Evolutionary conservation across 53 echinoderm and acorn worm genomes (phyloP).

Genomic region (Arbacia lixula): DNA sequence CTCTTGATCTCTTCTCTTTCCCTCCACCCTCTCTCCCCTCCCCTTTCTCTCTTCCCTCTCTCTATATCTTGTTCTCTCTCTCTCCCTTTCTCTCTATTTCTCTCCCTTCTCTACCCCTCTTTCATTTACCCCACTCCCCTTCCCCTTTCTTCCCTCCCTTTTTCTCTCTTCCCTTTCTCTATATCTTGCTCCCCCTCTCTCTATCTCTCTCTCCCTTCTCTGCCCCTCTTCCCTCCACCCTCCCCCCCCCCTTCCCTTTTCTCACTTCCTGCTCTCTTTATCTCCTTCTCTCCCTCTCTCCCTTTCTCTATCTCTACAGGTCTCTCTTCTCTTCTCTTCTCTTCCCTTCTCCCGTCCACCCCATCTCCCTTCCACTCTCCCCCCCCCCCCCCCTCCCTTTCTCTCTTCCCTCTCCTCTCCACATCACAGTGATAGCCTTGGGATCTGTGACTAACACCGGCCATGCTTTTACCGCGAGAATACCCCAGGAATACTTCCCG

Average conservation of each 20-base stretch:
- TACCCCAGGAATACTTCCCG: too few relatives aligned
- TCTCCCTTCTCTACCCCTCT: neutral
- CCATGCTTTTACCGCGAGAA: too few relatives aligned
- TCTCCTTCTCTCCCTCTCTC: neutral
- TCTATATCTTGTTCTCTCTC: neutral
- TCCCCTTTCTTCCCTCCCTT: neutral
- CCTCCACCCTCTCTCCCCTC: neutral
- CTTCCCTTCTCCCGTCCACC: neutral
- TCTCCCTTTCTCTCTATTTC: neutral
- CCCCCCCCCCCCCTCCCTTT: neutral
- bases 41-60: neutral
- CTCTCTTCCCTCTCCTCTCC: neutral
- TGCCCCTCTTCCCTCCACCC: neutral
- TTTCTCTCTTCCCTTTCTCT: neutral
- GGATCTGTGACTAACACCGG: too few relatives aligned
- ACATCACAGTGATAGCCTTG: too few relatives aligned
- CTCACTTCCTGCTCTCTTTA: neutral
- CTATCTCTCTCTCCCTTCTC: neutral
- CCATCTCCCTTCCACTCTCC: neutral
- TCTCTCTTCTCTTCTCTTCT: neutral
- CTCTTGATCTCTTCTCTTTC: neutral
- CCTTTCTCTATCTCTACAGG: neutral
- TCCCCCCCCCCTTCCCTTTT: neutral
- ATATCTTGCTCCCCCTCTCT: neutral
- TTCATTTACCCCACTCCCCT: neutral